phyloP scores from a whole-genome alignment of 92 coral and sea anemone species.

The Porites cylindrica region DNA sequence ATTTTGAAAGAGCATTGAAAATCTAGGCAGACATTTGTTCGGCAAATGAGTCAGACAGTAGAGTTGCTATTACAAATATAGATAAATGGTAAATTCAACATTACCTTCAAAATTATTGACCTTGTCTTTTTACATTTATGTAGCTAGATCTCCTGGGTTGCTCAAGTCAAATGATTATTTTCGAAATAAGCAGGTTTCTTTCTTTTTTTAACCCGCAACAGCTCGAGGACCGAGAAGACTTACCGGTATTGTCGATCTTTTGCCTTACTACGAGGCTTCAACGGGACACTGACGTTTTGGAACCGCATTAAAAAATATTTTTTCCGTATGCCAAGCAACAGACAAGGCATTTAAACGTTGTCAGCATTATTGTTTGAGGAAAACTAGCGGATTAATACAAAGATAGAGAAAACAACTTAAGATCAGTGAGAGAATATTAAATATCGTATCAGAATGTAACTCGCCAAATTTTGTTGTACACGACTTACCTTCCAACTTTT shows the following conservation, averaged over 20 bases:
- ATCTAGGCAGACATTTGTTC: background rate
- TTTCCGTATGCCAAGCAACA: background rate
- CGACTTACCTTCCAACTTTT: constrained; percentile 33
- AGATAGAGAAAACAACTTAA: background rate
- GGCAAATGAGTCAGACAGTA: background rate
- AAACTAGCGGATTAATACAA: background rate
- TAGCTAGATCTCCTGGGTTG: background rate
- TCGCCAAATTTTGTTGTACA: background rate
- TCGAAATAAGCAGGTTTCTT: background rate
- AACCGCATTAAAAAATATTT: background rate
- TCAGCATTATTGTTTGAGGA: background rate
- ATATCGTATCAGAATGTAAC: no score
- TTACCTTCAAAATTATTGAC: background rate
- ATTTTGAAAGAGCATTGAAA: background rate
- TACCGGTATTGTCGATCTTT: no score
- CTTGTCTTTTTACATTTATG: background rate
- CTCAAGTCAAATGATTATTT: background rate
- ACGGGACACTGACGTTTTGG: background rate
- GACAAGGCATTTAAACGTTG: background rate
- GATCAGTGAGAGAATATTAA: background rate
- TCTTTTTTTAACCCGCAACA: no score
- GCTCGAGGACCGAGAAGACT: no score
- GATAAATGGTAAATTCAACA: background rate
- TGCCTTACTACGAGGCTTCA: background rate
- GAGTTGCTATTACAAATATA: background rate